A percentile compares a stretch with the other conserved stretches of the same genome.
These are phyloP conservation scores for Helicoverpa zea DNA, from an alignment of 1,140 invertebrate genomes.

Conservation along the genomic window DNA sequence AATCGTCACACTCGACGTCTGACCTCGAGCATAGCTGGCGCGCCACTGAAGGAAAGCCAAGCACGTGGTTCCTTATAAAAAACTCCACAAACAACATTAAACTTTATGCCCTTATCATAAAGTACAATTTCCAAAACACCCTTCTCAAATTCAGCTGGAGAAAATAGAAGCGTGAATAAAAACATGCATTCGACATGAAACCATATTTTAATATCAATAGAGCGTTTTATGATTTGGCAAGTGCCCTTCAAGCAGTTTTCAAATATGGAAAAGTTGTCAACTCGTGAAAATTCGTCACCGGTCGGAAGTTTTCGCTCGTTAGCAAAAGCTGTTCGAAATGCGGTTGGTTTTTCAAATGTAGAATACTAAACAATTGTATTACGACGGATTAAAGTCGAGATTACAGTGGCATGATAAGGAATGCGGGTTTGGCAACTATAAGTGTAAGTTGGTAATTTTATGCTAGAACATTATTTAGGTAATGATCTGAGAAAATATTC, in stretches of 20 bases:
- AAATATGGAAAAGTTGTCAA: slow-evolving; percentile 51
- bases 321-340: slow-evolving; percentile 21
- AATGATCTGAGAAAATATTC: slow-evolving; percentile 69
- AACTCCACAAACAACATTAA: slow-evolving; percentile 56
- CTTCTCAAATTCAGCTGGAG: slow-evolving; percentile 10
- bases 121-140: slow-evolving; percentile 1
- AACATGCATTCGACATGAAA: slow-evolving; percentile 24
- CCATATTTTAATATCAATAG: slow-evolving; percentile 33
- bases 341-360: neutral
- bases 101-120: neutral
- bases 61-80: slow-evolving; percentile 70
- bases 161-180: slow-evolving; percentile 36
- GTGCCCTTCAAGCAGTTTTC: slow-evolving; percentile 36
- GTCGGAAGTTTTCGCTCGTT: slow-evolving; percentile 45
- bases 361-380: neutral
- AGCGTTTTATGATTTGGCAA: slow-evolving; percentile 28
- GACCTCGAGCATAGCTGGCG: slow-evolving; percentile 65
- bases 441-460: slow-evolving; percentile 55
- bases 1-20: slow-evolving; percentile 54
- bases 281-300: slow-evolving; percentile 44
- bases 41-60: slow-evolving; percentile 75
- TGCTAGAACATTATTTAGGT: slow-evolving; percentile 64
- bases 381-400: neutral
- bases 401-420: neutral
- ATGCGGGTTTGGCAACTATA: slow-evolving; percentile 24